Base-by-base conservation (phyloP, 2,113 vertebrate genomes). In the Hemiprocne comata region DNA sequence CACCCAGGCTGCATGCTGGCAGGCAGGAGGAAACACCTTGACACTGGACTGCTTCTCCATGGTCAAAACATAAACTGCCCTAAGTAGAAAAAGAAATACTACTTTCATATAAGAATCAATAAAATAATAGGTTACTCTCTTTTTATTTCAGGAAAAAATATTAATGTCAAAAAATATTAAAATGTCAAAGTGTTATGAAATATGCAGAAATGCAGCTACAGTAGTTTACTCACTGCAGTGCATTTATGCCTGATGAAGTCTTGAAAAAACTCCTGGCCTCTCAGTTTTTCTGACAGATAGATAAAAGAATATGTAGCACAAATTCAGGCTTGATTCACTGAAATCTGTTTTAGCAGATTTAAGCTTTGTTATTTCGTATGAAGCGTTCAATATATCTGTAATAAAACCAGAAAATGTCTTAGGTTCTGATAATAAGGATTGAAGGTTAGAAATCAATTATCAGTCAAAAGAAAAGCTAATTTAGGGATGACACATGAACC, bases 401-500 rank as follows among this genome's bases (percentile, higher is more conserved):
- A 60, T 61, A 34, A 67, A 88, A 94, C 65, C 40, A 88, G 71
- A 85, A 92, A 64, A 64, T 92, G 57, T 9, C 26, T 69, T 33
- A 48, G 50, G 57, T 55, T 85, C 62, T 76, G 25, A 42, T 79
- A 42, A 46, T 82, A 70, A 87, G 24, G 15, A 85, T 10, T 67
- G 61, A 82, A 46, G 25, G 48, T 64, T 77, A 66, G 42, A 91
- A 91, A 81, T 84, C 64, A 70, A 25, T 38, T 60, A 38, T 10
- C 36, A 54, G 18, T 67, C 9, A 78, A 67, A 90, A 89, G 42
- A 44, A 58, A 89, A 48, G 7, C 33, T 77, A 64, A 72, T 79
- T 65, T 69, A 69, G 85, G 84, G 33, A 69, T 69, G 15, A 33
- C 29, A 20, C 13, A 23, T 78, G 44, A 89, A 79, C 24, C 28